Evolutionary conservation across 2,113 vertebrate species (phyloP), one percentile per base, ranked within the genome.

Genomic region (Heteronetta atricapilla): DNA sequence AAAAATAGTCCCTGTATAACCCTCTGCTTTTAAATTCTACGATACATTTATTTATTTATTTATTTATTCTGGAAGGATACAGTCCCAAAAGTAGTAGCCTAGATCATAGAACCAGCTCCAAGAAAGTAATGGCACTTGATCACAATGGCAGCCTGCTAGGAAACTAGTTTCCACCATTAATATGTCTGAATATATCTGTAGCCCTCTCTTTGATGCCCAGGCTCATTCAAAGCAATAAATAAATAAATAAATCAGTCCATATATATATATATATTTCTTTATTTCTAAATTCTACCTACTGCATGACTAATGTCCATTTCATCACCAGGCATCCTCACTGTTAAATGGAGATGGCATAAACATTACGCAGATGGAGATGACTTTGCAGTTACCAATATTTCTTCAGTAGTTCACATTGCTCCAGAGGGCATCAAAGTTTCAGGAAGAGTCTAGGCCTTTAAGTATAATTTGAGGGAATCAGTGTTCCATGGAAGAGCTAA

Each of bases 141-240:
- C 4, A 3, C 69, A n/a, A 62, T 2, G 28, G 20, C 10, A 63
- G 18, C 28, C 23, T 56, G 22, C 29, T 79, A 22, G 48, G 23
- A 82, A 81, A 68, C 16, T 5, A 60, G 7, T 21, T 76, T 73
- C 29, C 12, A 68, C 4, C 5, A 0, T 0, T 0, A 16, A 0
- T 28, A 44, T 15, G 3, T 12, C 10, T 68, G 55, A 67, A 25
- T 3, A 4, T 22, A 68, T 3, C 8, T 68, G 8, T 38, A n/a
- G 16, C 8, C 0, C 6, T 66, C 3, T 48, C 4, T 81, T 75
- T 79, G 29, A 84, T 48, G 42, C 48, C 34, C 42, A 78, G 22
- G 9, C 3, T 90, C 8, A 89, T 18, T 84, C 72, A n/a, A n/a
- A n/a, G n/a, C n/a, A n/a, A n/a, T n/a, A n/a, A n/a, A n/a, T n/a